Conservation (phyloP, 2,113 vertebrate species). For the Polyodon spathula region DNA sequence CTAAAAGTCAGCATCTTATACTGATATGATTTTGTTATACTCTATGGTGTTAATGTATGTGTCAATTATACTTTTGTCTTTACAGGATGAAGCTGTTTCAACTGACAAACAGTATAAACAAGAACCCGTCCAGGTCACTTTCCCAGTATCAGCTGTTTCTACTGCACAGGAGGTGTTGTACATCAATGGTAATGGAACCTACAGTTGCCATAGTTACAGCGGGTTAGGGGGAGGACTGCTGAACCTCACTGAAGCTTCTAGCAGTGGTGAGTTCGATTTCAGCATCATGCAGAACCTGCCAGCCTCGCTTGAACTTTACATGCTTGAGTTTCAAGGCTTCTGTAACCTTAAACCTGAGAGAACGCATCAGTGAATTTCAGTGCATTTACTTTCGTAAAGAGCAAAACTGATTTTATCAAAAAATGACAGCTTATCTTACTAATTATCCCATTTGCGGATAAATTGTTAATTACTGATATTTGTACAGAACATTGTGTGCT, state of each 20-base stretch:
- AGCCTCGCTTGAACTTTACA: conserved; percentile 13
- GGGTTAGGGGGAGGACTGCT: conserved; percentile 68
- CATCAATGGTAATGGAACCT: conserved; percentile 74
- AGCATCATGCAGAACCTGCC: conserved; percentile 8
- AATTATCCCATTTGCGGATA: too few species aligned
- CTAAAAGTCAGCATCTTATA: too few species aligned
- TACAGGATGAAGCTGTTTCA: conserved; percentile 57
- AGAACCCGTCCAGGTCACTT: conserved; percentile 60
- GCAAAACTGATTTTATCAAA: neutral
- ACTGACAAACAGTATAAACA: conserved; percentile 63
- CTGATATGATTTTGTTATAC: neutral
- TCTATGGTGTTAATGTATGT: neutral
- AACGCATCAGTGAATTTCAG: neutral
- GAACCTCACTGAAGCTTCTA: conserved; percentile 65
- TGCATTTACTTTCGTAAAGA: conserved; percentile 1
- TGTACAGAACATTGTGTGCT: too few species aligned
- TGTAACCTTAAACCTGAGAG: neutral
- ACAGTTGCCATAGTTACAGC: conserved; percentile 76
- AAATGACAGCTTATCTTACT: neutral
- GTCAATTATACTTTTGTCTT: conserved; percentile 23
- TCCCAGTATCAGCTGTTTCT: conserved; percentile 60
- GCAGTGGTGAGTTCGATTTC: conserved; percentile 57
- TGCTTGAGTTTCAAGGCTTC: neutral
- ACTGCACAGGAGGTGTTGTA: conserved; percentile 71
- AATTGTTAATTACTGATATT: too few species aligned